Conservation (phyloP, 2,888 invertebrate species). For the Linnaemya vulpina region DNA sequence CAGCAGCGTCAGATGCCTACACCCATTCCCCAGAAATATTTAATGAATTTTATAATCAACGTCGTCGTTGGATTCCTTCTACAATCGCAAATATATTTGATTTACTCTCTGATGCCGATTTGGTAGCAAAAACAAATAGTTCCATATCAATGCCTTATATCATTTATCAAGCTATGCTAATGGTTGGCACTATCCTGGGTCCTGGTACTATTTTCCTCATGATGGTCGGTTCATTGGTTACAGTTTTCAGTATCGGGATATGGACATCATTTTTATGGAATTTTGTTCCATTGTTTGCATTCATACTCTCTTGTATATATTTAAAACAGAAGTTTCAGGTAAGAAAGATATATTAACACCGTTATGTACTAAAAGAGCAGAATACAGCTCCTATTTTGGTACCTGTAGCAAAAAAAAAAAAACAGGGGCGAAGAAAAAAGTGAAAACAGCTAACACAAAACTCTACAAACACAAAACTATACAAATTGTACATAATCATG, state of each 20-base stretch:
- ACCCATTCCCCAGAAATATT: conserved; percentile 97
- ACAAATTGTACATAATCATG: too few relatives aligned
- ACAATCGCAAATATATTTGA: conserved; percentile 98
- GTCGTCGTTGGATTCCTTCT: conserved; percentile 97
- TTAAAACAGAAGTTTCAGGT: conserved; percentile 87
- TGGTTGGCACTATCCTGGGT: conserved; percentile 88
- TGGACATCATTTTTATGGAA: conserved; percentile 88
- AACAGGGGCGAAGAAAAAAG: too few relatives aligned
- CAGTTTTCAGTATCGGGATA: conserved; percentile 88
- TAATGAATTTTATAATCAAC: conserved; percentile 96
- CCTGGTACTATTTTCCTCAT: conserved; percentile 90
- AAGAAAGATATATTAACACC: too few relatives aligned
- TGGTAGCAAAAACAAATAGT: conserved; percentile 92
- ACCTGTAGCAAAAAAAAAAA: too few relatives aligned
- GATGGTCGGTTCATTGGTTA: conserved; percentile 90
- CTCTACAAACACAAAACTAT: too few relatives aligned
- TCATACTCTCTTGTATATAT: conserved; percentile 86
- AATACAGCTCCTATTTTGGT: too few relatives aligned
- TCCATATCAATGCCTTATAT: conserved; percentile 94
- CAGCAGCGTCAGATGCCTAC: conserved; percentile 96
- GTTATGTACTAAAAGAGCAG: too few relatives aligned
- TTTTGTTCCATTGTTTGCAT: conserved; percentile 87
- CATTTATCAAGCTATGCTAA: conserved; percentile 88
- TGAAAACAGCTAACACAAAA: too few relatives aligned
- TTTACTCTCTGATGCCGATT: conserved; percentile 89